phyloP scores from a whole-genome alignment of 1,140 invertebrate genomes.

The Asbolus verrucosus region DNA sequence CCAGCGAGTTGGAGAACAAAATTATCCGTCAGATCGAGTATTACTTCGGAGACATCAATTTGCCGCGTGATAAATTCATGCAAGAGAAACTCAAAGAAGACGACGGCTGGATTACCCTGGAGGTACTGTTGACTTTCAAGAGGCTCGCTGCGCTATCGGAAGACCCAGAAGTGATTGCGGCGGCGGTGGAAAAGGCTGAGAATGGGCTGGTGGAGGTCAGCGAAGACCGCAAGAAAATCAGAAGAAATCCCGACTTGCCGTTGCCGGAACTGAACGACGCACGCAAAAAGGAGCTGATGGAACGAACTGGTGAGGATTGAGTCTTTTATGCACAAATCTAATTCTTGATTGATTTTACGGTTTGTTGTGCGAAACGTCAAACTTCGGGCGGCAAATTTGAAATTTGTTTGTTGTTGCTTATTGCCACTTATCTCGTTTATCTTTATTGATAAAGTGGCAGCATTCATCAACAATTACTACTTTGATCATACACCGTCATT shows the following conservation, averaged over 20 bases:
- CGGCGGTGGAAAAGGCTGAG: conserved; percentile 82
- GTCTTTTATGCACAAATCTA: background rate
- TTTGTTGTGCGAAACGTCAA: too few species aligned
- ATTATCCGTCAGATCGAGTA: conserved; percentile 76
- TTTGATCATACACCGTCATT: too few species aligned
- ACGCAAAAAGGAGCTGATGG: conserved; percentile 80
- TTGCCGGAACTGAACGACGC: conserved; percentile 89
- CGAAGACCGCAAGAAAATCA: conserved; percentile 85
- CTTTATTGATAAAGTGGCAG: too few species aligned
- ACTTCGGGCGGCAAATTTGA: too few species aligned
- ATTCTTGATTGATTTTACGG: too few species aligned
- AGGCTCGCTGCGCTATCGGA: conserved; percentile 80
- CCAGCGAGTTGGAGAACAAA: conserved; percentile 68
- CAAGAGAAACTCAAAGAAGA: conserved; percentile 85
- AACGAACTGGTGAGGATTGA: conserved; percentile 70
- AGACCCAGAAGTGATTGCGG: conserved; percentile 78
- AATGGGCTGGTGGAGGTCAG: conserved; percentile 81
- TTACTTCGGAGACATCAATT: conserved; percentile 87
- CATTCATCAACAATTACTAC: too few species aligned
- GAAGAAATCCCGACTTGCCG: conserved; percentile 80
- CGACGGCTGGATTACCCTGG: conserved; percentile 91
- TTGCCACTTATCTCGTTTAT: too few species aligned
- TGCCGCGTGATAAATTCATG: conserved; percentile 91
- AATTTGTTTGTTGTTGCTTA: too few species aligned
- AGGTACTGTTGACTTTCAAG: conserved; percentile 90